phyloP scores from a whole-genome alignment of 2,888 invertebrate genomes.

The Melanophora roralis region DNA sequence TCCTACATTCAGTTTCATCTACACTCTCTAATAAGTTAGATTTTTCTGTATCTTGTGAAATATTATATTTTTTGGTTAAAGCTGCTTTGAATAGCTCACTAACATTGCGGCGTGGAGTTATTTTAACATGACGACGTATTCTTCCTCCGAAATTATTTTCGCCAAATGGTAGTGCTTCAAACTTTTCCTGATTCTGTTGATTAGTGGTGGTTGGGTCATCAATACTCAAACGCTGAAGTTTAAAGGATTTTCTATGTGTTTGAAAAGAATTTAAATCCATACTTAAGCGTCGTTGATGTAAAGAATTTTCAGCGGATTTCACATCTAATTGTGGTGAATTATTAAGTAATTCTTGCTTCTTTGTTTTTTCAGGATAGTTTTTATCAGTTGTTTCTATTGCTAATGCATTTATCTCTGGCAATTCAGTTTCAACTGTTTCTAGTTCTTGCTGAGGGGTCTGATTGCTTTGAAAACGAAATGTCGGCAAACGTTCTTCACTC shows the following conservation, averaged over 20 bases:
- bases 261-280: background rate
- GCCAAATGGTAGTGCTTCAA: background rate
- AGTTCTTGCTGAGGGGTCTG: slow-evolving; percentile 47
- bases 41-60: background rate
- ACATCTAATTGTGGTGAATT: background rate
- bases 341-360: background rate
- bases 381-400: background rate
- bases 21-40: background rate
- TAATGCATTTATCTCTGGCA: background rate
- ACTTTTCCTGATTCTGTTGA: background rate
- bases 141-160: too few species aligned
- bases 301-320: background rate
- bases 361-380: background rate
- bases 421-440: slow-evolving; percentile 13
- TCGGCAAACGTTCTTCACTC: slow-evolving; percentile 66
- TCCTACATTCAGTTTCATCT: background rate
- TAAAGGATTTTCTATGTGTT: background rate
- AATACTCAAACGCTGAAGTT: slow-evolving; percentile 26
- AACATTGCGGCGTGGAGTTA: slow-evolving; percentile 67
- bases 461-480: slow-evolving; percentile 45
- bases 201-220: background rate
- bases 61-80: background rate
- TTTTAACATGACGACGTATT: slow-evolving; percentile 65
- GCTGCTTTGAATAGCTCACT: slow-evolving; percentile 36
- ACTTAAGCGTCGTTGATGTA: slow-evolving; percentile 33